Evolutionary conservation across 2,797 vertebrate genomes (phyloP).

Genomic region (Cyclura pinguis): DNA sequence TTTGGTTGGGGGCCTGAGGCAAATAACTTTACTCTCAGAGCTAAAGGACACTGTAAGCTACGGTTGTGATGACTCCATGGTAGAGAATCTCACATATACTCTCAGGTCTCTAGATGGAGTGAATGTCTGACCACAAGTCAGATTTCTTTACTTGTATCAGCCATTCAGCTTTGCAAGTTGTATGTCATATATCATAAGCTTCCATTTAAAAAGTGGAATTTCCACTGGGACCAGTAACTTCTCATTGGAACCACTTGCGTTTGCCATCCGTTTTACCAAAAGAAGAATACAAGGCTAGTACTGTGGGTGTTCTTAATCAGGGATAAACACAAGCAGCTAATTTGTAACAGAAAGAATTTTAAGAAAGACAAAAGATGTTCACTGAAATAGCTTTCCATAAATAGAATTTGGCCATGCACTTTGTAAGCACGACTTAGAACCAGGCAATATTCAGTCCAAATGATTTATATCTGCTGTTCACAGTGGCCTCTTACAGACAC

Average conservation of each 20-base stretch:
- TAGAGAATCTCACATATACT: no score
- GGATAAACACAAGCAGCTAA: rapidly evolving
- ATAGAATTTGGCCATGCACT: neutral
- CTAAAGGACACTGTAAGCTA: no score
- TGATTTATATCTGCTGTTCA: conserved; percentile 2
- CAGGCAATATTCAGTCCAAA: neutral
- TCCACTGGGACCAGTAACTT: neutral
- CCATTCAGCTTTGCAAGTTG: no score
- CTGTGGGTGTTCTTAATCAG: neutral
- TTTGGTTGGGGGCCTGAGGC: no score
- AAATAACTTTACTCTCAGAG: no score
- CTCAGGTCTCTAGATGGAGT: neutral
- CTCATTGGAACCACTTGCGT: no score
- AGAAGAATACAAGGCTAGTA: neutral
- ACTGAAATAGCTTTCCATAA: neutral
- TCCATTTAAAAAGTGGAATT: neutral
- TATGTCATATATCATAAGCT: neutral
- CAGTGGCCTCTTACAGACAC: conserved; percentile 14
- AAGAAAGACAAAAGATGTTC: neutral
- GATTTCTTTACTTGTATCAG: no score
- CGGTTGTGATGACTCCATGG: no score
- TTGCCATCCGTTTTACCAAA: neutral
- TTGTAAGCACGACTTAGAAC: neutral
- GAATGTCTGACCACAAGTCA: no score
- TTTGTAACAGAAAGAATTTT: neutral